Conservation (phyloP, 1,140 invertebrate species). For the Drosophila busckii region DNA sequence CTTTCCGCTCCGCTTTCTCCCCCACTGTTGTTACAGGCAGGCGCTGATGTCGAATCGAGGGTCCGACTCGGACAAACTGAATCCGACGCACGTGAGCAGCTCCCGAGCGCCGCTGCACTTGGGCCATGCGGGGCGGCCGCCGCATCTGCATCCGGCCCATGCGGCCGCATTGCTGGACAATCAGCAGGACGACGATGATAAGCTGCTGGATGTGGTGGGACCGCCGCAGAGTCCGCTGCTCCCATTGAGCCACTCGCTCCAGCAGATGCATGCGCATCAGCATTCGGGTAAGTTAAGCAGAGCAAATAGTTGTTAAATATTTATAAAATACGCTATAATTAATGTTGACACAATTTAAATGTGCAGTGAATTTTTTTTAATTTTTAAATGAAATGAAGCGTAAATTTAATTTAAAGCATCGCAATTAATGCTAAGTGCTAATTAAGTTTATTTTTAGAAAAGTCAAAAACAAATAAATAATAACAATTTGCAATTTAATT, state of each 20-base stretch:
- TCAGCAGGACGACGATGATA: slow-evolving; percentile 88
- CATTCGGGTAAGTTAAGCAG: slow-evolving; percentile 67
- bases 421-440: too few species aligned
- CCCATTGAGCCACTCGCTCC: slow-evolving; percentile 79
- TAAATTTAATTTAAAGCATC: too few species aligned
- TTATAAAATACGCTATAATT: too few species aligned
- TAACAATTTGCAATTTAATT: too few species aligned
- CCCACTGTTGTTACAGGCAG: slow-evolving; percentile 85
- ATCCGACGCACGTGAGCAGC: slow-evolving; percentile 78
- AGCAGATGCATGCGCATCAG: slow-evolving; percentile 77
- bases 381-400: too few species aligned
- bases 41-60: slow-evolving; percentile 87
- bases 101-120: slow-evolving; percentile 79
- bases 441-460: too few species aligned
- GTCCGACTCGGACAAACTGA: slow-evolving; percentile 80
- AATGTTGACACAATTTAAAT: too few species aligned
- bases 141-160: slow-evolving; percentile 73
- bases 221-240: slow-evolving; percentile 87
- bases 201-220: slow-evolving; percentile 92
- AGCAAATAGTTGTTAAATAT: too few species aligned
- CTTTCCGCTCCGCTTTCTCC: slow-evolving; percentile 50
- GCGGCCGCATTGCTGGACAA: slow-evolving; percentile 78
- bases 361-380: too few species aligned
- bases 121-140: slow-evolving; percentile 72
- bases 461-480: too few species aligned